Base-by-base conservation (phyloP, 2,113 vertebrate species). In the Hystrix cristata region DNA sequence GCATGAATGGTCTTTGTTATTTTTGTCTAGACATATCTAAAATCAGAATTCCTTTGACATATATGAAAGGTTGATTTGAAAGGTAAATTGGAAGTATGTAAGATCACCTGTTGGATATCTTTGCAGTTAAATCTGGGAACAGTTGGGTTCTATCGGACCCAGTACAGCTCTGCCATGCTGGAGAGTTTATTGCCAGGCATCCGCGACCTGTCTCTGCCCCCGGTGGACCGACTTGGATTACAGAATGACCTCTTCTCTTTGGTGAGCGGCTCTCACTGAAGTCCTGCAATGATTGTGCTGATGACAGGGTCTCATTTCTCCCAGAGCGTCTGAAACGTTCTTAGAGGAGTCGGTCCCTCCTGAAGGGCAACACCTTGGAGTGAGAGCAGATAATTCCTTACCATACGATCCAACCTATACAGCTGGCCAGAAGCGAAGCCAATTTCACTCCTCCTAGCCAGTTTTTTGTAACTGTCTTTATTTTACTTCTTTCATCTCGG, bases 221-320 rank as follows among this genome's bases (percentile, higher is more conserved):
- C 99, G 0, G 99, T 99, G 97, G 99, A 99, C 98, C 99, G 99
- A 64, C 99, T 99, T 43, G 99, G 99, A 88, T 99, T 99, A 95
- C 99, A 99, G 98, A 99, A 99, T 57, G 99, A 99, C 98, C 99
- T 99, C 60, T 99, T 99, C 98, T 99, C 99, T 48, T 98, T 99
- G 98, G 99, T 99, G 97, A 99, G 98, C 69, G 15, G 79, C 72
- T 94, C 60, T 88, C 11, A 25, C 14, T 90, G 38, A 84, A 83
- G 29, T 92, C 25, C 19, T 91, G 57, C 60, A 59, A 89, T 95
- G 34, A 48, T 94, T 95, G 93, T 95, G 62, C 92, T 97, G 62
- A 78, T 96, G 92, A 91, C 95, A 96, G 57, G 67, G 34, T 88
- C 91, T 90, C 93, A 46, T 76, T 95, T 96, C 88, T 92, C 51